These are phyloP conservation scores for Takifugu ocellatus DNA, from an alignment of 2,797 vertebrate genomes.

Conservation along the genomic window DNA sequence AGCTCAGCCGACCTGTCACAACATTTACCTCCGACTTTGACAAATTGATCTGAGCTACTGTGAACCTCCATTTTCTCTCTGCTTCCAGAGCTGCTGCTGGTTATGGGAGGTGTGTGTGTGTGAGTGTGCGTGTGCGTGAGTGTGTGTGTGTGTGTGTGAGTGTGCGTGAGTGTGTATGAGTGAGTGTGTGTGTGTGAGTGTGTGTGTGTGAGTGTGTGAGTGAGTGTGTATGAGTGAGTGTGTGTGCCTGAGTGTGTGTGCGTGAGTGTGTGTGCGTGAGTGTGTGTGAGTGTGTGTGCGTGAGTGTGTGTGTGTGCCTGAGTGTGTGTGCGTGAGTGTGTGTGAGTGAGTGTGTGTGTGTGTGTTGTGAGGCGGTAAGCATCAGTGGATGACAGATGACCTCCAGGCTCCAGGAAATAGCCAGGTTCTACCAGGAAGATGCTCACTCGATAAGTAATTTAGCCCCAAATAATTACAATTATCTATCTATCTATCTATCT, in stretches of 20 bases:
- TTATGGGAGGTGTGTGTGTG: not conserved
- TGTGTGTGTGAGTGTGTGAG: not conserved
- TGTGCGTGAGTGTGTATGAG: not conserved
- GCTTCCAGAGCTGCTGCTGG: not conserved
- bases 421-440: constrained; percentile 47
- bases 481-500: not conserved
- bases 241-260: not conserved
- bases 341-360: not conserved
- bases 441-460: constrained; percentile 55
- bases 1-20: constrained; percentile 51
- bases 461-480: constrained; percentile 47
- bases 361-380: constrained; percentile 17
- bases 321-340: not conserved
- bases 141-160: constrained; percentile 2
- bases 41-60: constrained; percentile 53
- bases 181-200: not conserved
- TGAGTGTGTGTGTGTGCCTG: not conserved
- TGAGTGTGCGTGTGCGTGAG: constrained; percentile 2
- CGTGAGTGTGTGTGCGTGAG: not conserved
- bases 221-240: not conserved
- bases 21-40: constrained; percentile 57
- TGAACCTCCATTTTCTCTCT: constrained; percentile 14
- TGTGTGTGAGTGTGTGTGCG: not conserved
- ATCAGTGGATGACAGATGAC: constrained; percentile 51
- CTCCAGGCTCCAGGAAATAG: constrained; percentile 52